These are phyloP conservation scores for Orthonevra nobilis DNA, from an alignment of 2,888 invertebrate genomes.

Conservation along the genomic window DNA sequence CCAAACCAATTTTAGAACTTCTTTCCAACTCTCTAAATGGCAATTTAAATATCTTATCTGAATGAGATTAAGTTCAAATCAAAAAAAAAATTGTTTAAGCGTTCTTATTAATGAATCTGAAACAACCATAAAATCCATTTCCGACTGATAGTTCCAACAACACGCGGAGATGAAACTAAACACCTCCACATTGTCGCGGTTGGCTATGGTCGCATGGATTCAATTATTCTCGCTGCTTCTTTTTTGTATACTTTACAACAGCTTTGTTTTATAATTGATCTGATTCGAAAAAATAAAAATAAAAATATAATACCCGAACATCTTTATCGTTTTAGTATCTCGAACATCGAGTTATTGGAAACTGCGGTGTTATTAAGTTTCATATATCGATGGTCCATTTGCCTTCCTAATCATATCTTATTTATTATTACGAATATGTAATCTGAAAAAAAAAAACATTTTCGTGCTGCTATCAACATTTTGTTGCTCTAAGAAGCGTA, in stretches of 20 bases:
- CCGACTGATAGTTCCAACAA: neutral
- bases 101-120: too few species aligned
- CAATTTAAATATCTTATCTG: too few species aligned
- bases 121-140: neutral
- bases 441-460: slow-evolving; percentile 2
- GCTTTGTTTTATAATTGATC: slow-evolving; percentile 6
- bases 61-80: too few species aligned
- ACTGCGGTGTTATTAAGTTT: slow-evolving; percentile 24
- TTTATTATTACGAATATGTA: slow-evolving; percentile 25
- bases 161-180: slow-evolving; percentile 2
- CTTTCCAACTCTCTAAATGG: too few species aligned
- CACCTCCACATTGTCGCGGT: neutral
- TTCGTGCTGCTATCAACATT: slow-evolving; percentile 22
- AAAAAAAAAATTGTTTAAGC: too few species aligned
- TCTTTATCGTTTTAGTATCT: neutral
- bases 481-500: neutral
- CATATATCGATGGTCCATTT: slow-evolving; percentile 4
- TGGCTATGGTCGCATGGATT: neutral
- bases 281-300: too few species aligned
- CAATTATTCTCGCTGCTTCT: neutral
- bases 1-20: too few species aligned
- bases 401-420: neutral
- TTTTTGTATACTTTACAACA: slow-evolving; percentile 1
- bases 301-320: neutral
- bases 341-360: too few species aligned